Base-by-base conservation (phyloP, 2,888 invertebrate species). In the Steinernema scapterisci region DNA sequence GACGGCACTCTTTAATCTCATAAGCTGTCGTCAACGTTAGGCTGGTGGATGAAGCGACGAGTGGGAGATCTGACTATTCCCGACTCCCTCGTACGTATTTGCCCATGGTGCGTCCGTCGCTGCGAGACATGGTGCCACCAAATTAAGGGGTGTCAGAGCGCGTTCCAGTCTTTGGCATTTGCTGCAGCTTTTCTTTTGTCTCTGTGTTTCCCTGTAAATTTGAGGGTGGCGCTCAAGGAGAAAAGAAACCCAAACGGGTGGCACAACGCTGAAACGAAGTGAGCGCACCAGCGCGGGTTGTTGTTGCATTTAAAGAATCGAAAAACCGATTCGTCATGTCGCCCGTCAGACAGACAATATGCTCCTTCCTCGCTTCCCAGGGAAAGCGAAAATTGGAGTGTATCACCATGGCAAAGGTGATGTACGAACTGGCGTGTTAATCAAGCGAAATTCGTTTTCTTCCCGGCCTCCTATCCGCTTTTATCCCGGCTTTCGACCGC, bases 1-100 rank as follows among this genome's bases (percentile, higher is more conserved):
- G 52, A 11, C n/a, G 63, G 19, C 63, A 63, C 63, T 27, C 63
- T 31, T 63, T 63, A 63, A 63, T 63, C 63, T 63, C 63, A 63
- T 31, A 63, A 63, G 63, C 63, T 31, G 63, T 27, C 25, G 63
- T 63, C 63, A 13, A 27, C 19, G 31, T 19, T 63, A 11, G 63
- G 63, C 63, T 25, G 63, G 63, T n/a, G 38, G 63, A 63, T 63
- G 31, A 9, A 27, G 31, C 25, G 31, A 38, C 31, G 31, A 38
- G 38, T 38, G 38, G 38, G 9, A 38, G 38, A 38, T 38, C 38
- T 38, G 38, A 38, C 38, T 38, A 38, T 21, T 23, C 21, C 52
- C 11, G 21, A 23, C 52, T n/a, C 21, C 52, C 19, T 27, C 63
- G n/a, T 31, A 16, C 31, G 63, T 63, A 27, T 63, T 54, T 54